phyloP scores from a whole-genome alignment of 2,113 vertebrate species.

The Bagarius yarrelli region DNA sequence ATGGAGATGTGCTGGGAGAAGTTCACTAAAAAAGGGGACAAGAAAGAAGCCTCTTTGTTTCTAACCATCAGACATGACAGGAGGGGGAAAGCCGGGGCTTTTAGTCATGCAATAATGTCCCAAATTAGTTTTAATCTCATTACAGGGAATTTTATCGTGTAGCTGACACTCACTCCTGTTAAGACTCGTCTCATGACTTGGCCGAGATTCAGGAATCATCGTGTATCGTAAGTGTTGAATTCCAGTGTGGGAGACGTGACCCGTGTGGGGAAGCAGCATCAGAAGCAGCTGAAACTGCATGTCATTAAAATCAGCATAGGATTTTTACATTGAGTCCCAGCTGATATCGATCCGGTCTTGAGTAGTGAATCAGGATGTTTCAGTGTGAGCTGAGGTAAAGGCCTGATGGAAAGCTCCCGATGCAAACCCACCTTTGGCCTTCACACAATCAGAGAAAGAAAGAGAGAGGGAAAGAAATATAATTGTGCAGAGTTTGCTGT shows the following conservation, averaged over 20 bases:
- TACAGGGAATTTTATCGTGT: conserved; percentile 53
- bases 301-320: background rate
- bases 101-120: conserved; percentile 42
- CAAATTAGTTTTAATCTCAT: conserved; percentile 53
- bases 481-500: too few relatives aligned
- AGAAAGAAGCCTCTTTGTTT: conserved; percentile 46
- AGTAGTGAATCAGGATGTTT: background rate
- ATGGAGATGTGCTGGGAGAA: conserved; percentile 42
- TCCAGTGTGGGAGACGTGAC: background rate
- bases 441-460: too few relatives aligned
- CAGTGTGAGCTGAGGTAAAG: background rate
- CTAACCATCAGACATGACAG: conserved; percentile 18
- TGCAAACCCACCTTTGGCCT: too few relatives aligned
- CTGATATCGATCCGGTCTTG: background rate
- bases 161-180: conserved; percentile 44
- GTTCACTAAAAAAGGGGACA: background rate
- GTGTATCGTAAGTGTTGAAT: conserved; percentile 2
- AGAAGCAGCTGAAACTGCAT: background rate
- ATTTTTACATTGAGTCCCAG: background rate
- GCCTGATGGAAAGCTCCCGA: background rate
- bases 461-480: too few relatives aligned
- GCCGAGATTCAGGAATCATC: background rate
- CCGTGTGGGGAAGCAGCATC: background rate
- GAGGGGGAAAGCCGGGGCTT: conserved; percentile 21
- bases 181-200: conserved; percentile 27